Percentiles rank a stretch among this genome's conserved stretches.
Evolutionary conservation across 2,113 vertebrate species (phyloP).

Genomic region (Zosterops borbonicus): DNA sequence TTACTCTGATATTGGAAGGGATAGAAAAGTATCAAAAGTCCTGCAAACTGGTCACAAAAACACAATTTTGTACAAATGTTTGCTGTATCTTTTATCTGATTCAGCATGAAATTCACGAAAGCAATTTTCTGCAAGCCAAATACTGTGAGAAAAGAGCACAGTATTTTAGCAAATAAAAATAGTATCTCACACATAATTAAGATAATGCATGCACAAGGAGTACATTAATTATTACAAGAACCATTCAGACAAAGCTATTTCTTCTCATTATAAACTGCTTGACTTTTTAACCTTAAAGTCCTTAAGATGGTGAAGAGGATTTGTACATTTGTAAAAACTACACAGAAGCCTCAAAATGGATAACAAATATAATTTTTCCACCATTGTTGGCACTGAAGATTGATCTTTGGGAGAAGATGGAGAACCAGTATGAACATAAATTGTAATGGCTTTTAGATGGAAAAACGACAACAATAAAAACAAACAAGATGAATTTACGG

Average conservation of each 20-base stretch:
- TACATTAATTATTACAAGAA: not conserved
- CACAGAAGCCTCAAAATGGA: not conserved
- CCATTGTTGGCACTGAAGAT: not conserved
- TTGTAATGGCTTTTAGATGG: not conserved
- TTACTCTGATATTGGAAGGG: not conserved
- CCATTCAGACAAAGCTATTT: not conserved
- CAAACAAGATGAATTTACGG: slow-evolving; percentile 11
- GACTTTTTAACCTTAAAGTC: not conserved
- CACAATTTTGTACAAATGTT: not conserved
- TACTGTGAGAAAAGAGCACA: not conserved
- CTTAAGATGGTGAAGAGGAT: not conserved
- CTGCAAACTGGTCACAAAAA: not conserved
- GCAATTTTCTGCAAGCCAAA: not conserved
- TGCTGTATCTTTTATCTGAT: not conserved
- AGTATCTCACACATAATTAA: not conserved
- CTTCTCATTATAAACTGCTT: not conserved
- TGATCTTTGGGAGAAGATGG: slow-evolving; percentile 2
- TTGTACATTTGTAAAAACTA: not conserved
- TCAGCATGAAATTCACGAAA: not conserved
- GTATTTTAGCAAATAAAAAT: not conserved
- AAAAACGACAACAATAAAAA: not conserved
- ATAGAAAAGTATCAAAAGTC: not conserved
- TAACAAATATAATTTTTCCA: not conserved
- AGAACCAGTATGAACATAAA: not conserved
- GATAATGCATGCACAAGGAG: not conserved